Base-by-base conservation (phyloP, 2,113 vertebrate genomes). In the Vulpes ferrilata region DNA sequence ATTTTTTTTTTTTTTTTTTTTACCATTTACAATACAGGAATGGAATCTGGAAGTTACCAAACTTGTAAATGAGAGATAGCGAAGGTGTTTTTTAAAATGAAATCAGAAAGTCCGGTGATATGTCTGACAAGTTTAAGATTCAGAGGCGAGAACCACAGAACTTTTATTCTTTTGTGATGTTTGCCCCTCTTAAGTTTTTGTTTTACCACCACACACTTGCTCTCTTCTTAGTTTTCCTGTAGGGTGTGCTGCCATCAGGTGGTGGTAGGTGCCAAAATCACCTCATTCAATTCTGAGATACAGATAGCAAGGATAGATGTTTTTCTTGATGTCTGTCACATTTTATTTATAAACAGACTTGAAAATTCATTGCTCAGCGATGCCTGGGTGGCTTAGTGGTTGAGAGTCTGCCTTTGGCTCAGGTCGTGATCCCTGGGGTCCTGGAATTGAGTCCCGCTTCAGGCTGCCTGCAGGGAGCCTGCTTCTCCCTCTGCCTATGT, bases 221-320 rank as follows among this genome's bases (percentile, higher is more conserved):
- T 35, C 57, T 48, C 15, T 55, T 32, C 43, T 60, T 43, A 71
- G 67, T 53, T 95, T 93, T 90, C 16, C 32, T 65, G 22, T 51
- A 13, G 53, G 57, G 27, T 43, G 15, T 94, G 85, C 80, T 96
- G 88, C 93, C 93, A 89, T 65, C 93, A 90, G 35, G 60, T 92
- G 93, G 95, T 82, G 11, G 57, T 30, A 89, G n/a, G 35, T 65
- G 35, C 53, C 38, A 62, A 53, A 85, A 69, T 43, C 53, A 71
- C 30, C 53, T 69, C 5, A 4, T 67, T 95, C 71, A 57, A 65
- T 22, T 11, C 17, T 8, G 55, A 65, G 23, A 65, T 27, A 27
- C 1, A 32, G 59, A n/a, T 25, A 22, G 38, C 76, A 91, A 62
- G 55, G 53, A 81, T 23, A 9, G 48, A 81, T 62, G 27, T 43